Evolutionary conservation across 2,797 vertebrate genomes (phyloP), one percentile per base, ranked within the genome.

Genomic region (Enteromius thamalakanensis): DNA sequence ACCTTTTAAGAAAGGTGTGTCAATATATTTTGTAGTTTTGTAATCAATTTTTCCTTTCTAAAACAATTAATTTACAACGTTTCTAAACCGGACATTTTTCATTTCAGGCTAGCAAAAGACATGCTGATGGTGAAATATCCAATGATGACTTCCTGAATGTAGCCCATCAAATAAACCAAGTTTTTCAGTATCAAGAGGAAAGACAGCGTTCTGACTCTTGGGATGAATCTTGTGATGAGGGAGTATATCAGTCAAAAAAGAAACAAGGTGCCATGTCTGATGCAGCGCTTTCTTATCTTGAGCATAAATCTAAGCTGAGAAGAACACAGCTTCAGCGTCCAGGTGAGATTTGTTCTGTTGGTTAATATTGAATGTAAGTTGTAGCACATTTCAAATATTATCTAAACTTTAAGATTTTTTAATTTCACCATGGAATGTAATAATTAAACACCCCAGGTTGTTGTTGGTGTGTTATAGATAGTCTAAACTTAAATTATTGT

Each of bases 171-270:
- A 98, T 99, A 89, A 96, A 96, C 23, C 96, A 98, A 79, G 93
- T 99, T 72, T 99, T 99, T 93, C 97, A 98, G 90, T 99, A 99
- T 88, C 98, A 98, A 93, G 97, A 98, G 91, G 97, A 97, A 93
- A 97, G 95, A 90, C 96, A 96, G 89, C 94, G 95, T 75, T 95
- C 95, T 0, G 96, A 92, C 83, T 93, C 92, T 55, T 98, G 97
- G 95, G 96, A 97, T 79, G 95, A 92, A 58, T 86, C 95, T 9
- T 88, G 89, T 68, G 94, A 96, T 68, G 96, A 96, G 82, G 88
- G 84, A 75, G 91, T 93, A 81, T 94, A 95, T 85, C 83, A 92
- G 68, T 53, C 90, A 87, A 96, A 96, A 90, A 97, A 96, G 89
- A 96, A 94, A 87, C 89, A 76, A 0, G 86, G 82, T 0, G 3